Evolutionary conservation across 2,888 invertebrate species (phyloP).

Genomic region (Drosophila rubida): DNA sequence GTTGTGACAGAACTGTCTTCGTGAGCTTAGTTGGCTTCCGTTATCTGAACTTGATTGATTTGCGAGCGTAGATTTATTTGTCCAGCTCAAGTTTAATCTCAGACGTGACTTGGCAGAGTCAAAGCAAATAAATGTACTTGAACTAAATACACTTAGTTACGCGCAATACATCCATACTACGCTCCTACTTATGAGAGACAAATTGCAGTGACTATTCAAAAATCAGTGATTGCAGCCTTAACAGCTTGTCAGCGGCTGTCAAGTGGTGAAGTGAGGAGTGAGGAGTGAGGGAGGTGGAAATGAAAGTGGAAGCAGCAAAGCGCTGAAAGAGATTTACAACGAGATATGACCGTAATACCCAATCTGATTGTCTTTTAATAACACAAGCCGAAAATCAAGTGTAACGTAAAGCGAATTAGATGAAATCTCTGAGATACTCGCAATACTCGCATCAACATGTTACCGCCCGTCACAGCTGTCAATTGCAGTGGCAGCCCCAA

Average conservation of each 20-base stretch:
- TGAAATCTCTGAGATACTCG: constrained; percentile 52
- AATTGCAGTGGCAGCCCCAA: constrained; percentile 42
- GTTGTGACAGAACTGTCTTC: background rate
- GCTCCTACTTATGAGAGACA: constrained; percentile 2
- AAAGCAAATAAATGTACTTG: constrained; percentile 1
- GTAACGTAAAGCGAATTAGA: constrained; percentile 61
- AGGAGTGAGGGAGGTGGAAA: background rate
- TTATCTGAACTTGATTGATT: constrained; percentile 3
- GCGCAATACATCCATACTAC: constrained; percentile 1
- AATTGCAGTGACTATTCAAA: constrained; percentile 36
- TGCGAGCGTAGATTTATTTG: background rate
- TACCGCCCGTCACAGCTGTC: constrained; percentile 71
- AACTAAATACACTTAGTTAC: constrained; percentile 7
- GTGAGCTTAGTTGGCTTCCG: background rate
- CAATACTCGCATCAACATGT: constrained; percentile 57
- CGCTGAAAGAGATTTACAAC: constrained; percentile 41
- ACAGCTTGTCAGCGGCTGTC: constrained; percentile 37
- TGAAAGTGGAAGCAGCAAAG: background rate
- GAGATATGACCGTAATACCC: constrained; percentile 49
- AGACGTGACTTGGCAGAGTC: background rate
- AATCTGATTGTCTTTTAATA: constrained; percentile 63
- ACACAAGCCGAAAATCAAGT: constrained; percentile 61
- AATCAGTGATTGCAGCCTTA: constrained; percentile 42
- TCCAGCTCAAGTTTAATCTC: background rate
- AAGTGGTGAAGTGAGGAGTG: constrained; percentile 15